These are phyloP conservation scores for Montipora capricornis DNA, from an alignment of 64 coral and sea anemone genomes.

Conservation along the genomic window DNA sequence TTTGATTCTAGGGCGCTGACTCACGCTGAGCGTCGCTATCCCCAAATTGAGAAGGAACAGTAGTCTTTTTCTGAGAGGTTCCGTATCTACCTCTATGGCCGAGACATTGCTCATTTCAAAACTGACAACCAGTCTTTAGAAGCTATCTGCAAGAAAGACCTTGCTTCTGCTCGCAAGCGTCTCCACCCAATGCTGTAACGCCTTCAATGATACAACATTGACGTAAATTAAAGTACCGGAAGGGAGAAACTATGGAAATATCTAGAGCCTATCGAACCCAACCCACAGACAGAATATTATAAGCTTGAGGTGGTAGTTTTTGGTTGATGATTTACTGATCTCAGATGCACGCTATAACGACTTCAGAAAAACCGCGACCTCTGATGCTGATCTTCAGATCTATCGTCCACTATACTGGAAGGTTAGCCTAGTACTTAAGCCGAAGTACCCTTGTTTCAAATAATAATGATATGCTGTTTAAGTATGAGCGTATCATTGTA, in stretches of 20 bases:
- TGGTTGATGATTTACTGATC: slow-evolving; percentile 49
- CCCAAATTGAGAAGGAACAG: slow-evolving; percentile 62
- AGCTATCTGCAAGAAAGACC: slow-evolving; percentile 44
- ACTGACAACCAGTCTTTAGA: slow-evolving; percentile 38
- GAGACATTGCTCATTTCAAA: slow-evolving; percentile 39
- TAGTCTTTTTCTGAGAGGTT: background rate
- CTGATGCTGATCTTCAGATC: too few species aligned
- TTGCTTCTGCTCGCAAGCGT: slow-evolving; percentile 24
- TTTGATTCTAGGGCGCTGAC: too few species aligned
- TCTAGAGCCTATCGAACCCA: background rate
- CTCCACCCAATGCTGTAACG: slow-evolving; percentile 52
- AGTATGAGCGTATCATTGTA: too few species aligned
- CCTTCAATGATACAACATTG: slow-evolving; percentile 40
- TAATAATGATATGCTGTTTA: too few species aligned
- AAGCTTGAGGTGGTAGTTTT: slow-evolving; percentile 30
- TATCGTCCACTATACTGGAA: too few species aligned
- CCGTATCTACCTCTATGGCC: slow-evolving; percentile 49
- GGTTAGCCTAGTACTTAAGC: too few species aligned
- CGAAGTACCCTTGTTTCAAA: too few species aligned
- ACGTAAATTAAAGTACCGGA: slow-evolving; percentile 28
- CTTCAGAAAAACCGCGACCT: too few species aligned
- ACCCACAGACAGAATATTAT: slow-evolving; percentile 34
- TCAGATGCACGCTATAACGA: background rate
- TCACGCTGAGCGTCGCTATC: slow-evolving; percentile 18
- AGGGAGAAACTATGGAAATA: slow-evolving; percentile 17